These are phyloP conservation scores for Rana temporaria DNA, from an alignment of 2,113 vertebrate genomes.

Conservation along the genomic window DNA sequence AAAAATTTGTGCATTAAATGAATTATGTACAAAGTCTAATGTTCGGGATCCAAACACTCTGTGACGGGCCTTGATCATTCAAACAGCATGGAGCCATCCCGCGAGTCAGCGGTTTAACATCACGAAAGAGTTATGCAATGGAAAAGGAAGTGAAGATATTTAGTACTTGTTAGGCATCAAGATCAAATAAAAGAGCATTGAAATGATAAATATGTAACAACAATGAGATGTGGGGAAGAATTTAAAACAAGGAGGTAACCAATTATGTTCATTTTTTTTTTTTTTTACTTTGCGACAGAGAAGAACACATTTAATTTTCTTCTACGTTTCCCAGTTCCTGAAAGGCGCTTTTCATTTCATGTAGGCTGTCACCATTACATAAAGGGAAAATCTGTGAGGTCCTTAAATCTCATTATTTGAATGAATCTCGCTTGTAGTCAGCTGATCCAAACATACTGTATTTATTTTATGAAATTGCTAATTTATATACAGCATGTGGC, in stretches of 20 bases:
- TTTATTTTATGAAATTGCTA: no score
- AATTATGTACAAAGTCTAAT: constrained; percentile 57
- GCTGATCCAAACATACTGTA: no score
- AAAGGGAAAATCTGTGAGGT: constrained; percentile 26
- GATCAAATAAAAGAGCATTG: constrained; percentile 22
- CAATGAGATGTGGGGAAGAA: constrained; percentile 3
- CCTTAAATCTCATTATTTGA: constrained; percentile 1
- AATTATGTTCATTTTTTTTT: background rate
- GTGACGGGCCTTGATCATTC: constrained; percentile 53
- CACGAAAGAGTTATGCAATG: constrained; percentile 22
- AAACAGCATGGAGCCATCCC: constrained; percentile 51
- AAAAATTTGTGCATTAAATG: constrained; percentile 47
- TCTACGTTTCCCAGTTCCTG: background rate
- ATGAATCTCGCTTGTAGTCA: background rate
- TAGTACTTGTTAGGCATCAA: constrained; percentile 35
- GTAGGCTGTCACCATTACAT: constrained; percentile 12
- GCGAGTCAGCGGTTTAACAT: constrained; percentile 44
- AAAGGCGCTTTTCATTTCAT: constrained; percentile 24
- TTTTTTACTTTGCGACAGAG: background rate
- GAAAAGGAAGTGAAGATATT: constrained; percentile 28
- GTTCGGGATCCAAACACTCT: constrained; percentile 40
- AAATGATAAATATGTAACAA: constrained; percentile 34
- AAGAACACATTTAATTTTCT: constrained; percentile 2
- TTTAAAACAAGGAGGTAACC: constrained; percentile 16
- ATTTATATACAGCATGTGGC: no score